Base-by-base conservation (phyloP, 2,113 vertebrate genomes). In the Urocolius indicus region DNA sequence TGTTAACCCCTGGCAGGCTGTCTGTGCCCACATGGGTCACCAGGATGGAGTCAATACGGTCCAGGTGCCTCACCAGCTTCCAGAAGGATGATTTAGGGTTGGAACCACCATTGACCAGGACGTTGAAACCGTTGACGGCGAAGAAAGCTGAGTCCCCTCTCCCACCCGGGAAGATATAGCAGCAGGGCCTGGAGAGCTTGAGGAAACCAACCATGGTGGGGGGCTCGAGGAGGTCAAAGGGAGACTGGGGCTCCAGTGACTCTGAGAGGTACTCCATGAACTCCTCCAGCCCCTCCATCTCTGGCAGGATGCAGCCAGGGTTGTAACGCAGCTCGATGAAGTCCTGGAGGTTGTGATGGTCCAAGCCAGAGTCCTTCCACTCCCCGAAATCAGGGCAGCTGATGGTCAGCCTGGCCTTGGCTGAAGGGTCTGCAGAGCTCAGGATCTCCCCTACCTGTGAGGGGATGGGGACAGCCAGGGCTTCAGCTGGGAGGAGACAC, bases 41-140 rank as follows among this genome's bases (percentile, higher is more conserved):
- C 76, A 99, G 97, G 74, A 99, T 96, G 0, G 98, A 98, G n/a
- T 99, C 99, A 5, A 99, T 97, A 11, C 99, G 96, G 97, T 99
- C 99, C 95, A 99, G 97, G 96, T 99, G 99, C 36, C 99, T 94
- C 21, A 99, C 98, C 94, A 99, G 98, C 92, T 99, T 99, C 99
- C 99, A 99, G 95, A 99, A 99, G 91, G 98, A 98, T 0, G 99
- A 98, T 5, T 98, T 98, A 11, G 98, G 97, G 91, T 99, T 99
- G 1, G 99, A 99, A 18, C 99, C 99, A 0, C 99, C 99, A 0
- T 99, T 99, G 17, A 99, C 98, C 94, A 99, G 55, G 5, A 99
- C 88, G 1, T 99, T 99, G 94, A 99, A 99, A 7, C 99, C 99
- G 0, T 98, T 99, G 12, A 99, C 98, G 0, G 99, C 98, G 3